A percentile compares a stretch with the other conserved stretches of the same genome.
Evolutionary conservation across 2,797 vertebrate genomes (phyloP).

Genomic region (Novumbra hubbsi): DNA sequence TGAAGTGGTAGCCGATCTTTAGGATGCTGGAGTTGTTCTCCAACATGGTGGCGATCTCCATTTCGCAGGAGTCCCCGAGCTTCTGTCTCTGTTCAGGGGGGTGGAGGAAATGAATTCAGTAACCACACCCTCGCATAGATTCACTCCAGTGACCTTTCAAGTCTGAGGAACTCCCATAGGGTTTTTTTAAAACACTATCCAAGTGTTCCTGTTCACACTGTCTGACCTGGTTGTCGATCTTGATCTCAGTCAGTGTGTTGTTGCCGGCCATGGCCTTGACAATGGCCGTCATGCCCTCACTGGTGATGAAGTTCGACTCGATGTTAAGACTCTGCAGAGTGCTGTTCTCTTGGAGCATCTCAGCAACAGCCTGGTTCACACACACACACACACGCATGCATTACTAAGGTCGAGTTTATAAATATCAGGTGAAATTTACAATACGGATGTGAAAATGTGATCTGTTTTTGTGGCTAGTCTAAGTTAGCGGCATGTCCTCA

Average conservation of each 20-base stretch:
- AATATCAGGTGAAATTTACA: neutral
- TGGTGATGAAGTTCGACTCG: constrained; percentile 96
- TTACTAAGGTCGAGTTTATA: neutral
- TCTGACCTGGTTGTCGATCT: constrained; percentile 92
- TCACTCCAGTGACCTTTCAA: neutral
- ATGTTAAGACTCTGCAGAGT: constrained; percentile 90
- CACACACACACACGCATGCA: constrained; percentile 20
- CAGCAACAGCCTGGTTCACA: constrained; percentile 81
- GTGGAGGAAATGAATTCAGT: neutral
- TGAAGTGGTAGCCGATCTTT: constrained; percentile 94
- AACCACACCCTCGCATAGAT: neutral
- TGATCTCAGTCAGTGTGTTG: constrained; percentile 81
- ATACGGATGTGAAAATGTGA: neutral
- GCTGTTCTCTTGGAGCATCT: constrained; percentile 90
- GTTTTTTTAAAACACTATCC: neutral
- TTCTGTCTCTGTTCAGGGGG: constrained; percentile 79
- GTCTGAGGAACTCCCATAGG: neutral
- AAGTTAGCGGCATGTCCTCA: constrained; percentile 54
- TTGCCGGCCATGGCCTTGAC: constrained; percentile 83
- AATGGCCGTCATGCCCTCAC: constrained; percentile 85
- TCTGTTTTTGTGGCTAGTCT: neutral
- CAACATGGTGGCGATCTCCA: constrained; percentile 94
- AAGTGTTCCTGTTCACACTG: neutral
- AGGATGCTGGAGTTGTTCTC: constrained; percentile 89
- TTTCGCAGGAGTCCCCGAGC: constrained; percentile 89